Evolutionary conservation across 37 sponge, comb jelly and placozoan species (phyloP), one percentile per base, ranked within the genome.

Genomic region (Spongilla lacustris): DNA sequence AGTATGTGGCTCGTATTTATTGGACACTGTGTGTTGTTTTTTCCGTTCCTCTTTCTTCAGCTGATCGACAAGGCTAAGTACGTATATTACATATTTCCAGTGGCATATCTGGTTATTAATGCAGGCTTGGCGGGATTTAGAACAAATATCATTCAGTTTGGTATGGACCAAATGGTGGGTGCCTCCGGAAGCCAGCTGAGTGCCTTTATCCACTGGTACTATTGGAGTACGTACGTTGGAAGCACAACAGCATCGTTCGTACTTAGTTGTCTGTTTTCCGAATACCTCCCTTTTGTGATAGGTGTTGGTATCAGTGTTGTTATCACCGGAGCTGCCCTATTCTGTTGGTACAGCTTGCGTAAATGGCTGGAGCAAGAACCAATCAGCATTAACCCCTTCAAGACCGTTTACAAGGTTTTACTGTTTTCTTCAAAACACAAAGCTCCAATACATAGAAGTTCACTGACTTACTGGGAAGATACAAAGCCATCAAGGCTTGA

Each of bases 171-270:
- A 48, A 69, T 91, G 24, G 80, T 76, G 32, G 87, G 78, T 29
- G 91, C 77, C 10, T 82, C 91, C 17, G 67, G 71, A 34, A 31
- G 76, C 1, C 87, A 90, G 36, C 85, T 71, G 76, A 72, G 73
- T 38, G 77, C 86, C 31, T 81, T 91, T 58, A 83, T 86, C 58
- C 79, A 77, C 68, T 91, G 87, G 86, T 91, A 84, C 84, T 91
- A 91, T 71, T 91, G 91, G 91, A 91, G 78, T 21, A 24, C 69
- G 0, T 82, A 81, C 26, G 19, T 91, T 0, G 85, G 91, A 50
- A 36, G 33, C 36, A 0, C 75, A 1, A 36, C 36, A 35, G 36
- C 13, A 21, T 32, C 36, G 5, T 0, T 36, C 0, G 8, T 31
- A 14, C 25, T 26, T 35, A 12, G 13, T 0, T 25, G 30, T 34